These are phyloP conservation scores for Acanthosepion pharaonis DNA, from an alignment of 2,888 invertebrate genomes.

Conservation along the genomic window DNA sequence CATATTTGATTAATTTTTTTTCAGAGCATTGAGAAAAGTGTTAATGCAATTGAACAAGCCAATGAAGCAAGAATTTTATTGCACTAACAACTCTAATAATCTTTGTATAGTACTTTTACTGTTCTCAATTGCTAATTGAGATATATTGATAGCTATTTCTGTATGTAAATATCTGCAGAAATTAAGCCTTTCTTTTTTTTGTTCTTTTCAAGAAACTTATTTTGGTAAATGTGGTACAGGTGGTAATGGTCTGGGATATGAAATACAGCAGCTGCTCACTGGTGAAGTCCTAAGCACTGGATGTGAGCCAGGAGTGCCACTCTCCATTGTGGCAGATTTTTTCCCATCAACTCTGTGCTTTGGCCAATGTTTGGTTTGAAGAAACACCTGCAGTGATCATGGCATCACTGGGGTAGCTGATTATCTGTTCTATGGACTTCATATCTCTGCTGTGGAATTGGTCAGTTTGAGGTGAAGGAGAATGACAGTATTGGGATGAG, in stretches of 20 bases:
- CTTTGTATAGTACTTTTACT: not conserved
- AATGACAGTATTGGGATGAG: conserved; percentile 33
- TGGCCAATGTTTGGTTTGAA: conserved; percentile 12
- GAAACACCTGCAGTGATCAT: not conserved
- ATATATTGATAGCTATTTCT: not conserved
- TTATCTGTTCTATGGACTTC: not conserved
- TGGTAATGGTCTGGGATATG: not conserved
- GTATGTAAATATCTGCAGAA: not conserved
- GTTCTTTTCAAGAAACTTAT: not conserved
- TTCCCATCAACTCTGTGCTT: not conserved
- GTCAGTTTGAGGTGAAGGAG: conserved; percentile 21
- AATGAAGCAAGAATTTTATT: not conserved
- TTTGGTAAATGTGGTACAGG: conserved; percentile 22
- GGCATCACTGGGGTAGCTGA: conserved; percentile 18
- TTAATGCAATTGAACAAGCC: not conserved
- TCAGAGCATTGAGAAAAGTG: not conserved
- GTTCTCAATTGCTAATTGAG: not conserved
- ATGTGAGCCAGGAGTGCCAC: not conserved
- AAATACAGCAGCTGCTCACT: conserved; percentile 33
- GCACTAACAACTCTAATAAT: too few species aligned
- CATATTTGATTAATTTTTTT: not conserved
- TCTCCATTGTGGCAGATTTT: not conserved
- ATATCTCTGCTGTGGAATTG: not conserved
- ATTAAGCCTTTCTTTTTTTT: not conserved
- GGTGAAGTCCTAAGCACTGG: conserved; percentile 33